These are phyloP conservation scores for Capreolus pygargus DNA, from an alignment of 2,113 vertebrate genomes.

Conservation along the genomic window DNA sequence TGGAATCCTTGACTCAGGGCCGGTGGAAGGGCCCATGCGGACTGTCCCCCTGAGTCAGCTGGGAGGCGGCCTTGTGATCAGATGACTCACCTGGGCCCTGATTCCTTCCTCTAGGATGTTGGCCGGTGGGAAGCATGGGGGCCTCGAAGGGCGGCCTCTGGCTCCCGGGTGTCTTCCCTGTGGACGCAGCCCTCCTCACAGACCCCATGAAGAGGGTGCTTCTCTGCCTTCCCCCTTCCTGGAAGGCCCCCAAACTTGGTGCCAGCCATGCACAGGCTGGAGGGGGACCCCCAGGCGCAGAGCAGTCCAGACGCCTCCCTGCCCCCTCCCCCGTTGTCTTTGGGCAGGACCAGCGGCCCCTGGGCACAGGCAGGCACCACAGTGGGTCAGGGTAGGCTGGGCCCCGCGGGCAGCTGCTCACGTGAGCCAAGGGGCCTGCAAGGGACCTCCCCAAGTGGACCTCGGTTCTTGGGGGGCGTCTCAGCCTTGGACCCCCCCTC, in stretches of 20 bases:
- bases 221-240: neutral
- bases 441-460: neutral
- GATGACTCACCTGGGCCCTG: conserved; percentile 62
- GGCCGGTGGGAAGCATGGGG: neutral
- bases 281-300: neutral
- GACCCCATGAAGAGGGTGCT: neutral
- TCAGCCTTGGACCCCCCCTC: neutral
- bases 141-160: neutral
- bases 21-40: neutral
- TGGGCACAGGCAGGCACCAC: neutral
- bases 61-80: neutral
- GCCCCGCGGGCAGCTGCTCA: neutral
- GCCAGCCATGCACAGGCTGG: neutral
- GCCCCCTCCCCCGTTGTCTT: accelerated
- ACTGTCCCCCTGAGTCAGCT: conserved; percentile 38
- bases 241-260: neutral
- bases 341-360: neutral
- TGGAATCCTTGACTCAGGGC: conserved; percentile 40
- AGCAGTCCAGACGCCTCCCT: neutral
- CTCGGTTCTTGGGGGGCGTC: neutral
- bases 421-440: neutral
- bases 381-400: neutral
- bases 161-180: neutral
- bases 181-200: neutral
- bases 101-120: neutral